phyloP scores from a whole-genome alignment of 2,888 invertebrate genomes.

The Vannuccia rotundouncinata region DNA sequence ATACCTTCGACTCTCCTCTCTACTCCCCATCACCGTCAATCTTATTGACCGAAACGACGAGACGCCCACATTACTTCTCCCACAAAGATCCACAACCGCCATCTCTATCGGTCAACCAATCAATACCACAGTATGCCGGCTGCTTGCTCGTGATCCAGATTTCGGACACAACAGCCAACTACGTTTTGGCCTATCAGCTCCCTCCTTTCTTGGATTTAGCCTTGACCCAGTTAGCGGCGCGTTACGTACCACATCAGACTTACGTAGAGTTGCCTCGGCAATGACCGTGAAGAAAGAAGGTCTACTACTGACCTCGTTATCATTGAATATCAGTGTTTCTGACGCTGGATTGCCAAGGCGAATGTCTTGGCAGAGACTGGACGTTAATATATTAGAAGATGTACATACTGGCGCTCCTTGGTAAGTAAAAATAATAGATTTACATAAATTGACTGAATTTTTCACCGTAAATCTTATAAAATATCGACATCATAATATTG shows the following conservation, averaged over 20 bases:
- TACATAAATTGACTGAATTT: too few relatives aligned
- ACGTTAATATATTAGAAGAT: background rate
- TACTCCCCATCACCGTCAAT: background rate
- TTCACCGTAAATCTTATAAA: too few relatives aligned
- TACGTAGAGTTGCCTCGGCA: conserved; percentile 1
- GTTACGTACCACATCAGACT: background rate
- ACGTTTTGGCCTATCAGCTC: background rate
- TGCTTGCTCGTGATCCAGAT: background rate
- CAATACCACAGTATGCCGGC: background rate
- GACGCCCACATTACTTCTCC: background rate
- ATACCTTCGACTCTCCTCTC: background rate
- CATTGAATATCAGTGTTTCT: background rate
- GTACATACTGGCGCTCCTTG: background rate
- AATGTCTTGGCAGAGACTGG: background rate
- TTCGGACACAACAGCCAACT: background rate
- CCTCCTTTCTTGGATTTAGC: background rate
- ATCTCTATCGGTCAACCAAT: background rate
- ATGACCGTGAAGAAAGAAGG: background rate
- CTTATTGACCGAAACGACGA: background rate
- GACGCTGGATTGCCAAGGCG: background rate
- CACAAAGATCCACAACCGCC: background rate
- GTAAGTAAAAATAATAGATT: background rate
- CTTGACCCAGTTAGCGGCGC: background rate
- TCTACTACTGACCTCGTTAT: background rate
- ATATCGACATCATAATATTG: too few relatives aligned